Base-by-base conservation (phyloP, 2,113 vertebrate species). In the Zosterops lateralis region DNA sequence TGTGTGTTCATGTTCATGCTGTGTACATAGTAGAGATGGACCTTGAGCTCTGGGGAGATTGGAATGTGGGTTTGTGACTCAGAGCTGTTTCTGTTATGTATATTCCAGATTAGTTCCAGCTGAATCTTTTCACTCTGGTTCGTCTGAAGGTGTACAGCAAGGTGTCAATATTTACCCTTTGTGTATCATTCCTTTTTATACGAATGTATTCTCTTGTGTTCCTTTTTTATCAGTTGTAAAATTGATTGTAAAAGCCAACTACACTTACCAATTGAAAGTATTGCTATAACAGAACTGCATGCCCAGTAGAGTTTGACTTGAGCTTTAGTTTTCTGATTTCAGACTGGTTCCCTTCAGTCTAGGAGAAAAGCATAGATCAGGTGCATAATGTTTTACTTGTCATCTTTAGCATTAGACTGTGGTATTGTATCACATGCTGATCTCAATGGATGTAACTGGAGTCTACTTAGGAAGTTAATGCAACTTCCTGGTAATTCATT, bases 271-370 rank as follows among this genome's bases (percentile, higher is more conserved):
- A 66, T 94, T 86, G 94, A 94, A 96, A 97, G 95, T 96, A 90
- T 96, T 92, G 75, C 87, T 96, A 51, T 93, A 93, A 96, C 87
- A 89, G 92, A 95, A 75, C 86, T 96, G 96, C 96, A 96, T 97
- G 97, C 95, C 91, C 66, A 34, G 84, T 88, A 73, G 92, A 92
- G 86, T 74, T 60, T 94, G 82, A 81, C 83, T 83, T 89, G 93
- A 91, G 62, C 85, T 92, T 95, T 90, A 93, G 87, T 93, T 91
- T 44, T 81, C 77, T 74, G 71, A 36, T 89, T 95, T 95, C 0
- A 12, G 80, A 38, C 47, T 84, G 93, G 84, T 89, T 88, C 75
- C 47, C 80, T 90, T 94, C 68, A 40, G 73, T 91, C 81, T 93
- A 61, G 78, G 92, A 91, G 75, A 88, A 86, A 57, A 90, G 70